phyloP scores from a whole-genome alignment of 2,113 vertebrate species.

The Oncorhynchus masou region DNA sequence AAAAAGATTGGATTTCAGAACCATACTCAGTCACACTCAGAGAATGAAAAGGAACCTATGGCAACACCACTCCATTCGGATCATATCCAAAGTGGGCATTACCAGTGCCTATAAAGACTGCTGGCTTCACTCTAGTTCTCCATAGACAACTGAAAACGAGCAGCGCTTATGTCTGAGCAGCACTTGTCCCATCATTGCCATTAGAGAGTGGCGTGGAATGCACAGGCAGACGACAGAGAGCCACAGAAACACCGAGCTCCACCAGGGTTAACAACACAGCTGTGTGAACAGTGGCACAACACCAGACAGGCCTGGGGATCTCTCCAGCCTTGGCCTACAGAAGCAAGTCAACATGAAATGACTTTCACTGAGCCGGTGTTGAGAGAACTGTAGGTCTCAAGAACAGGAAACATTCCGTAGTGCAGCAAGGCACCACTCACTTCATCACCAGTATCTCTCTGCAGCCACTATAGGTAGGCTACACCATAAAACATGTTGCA shows the following conservation, averaged over 20 bases:
- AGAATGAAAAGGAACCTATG: no score
- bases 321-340: not conserved
- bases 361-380: not conserved
- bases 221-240: not conserved
- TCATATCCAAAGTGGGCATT: no score
- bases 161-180: not conserved
- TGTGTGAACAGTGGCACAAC: not conserved
- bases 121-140: no score
- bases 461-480: no score
- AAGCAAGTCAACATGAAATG: not conserved
- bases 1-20: no score
- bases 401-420: no score
- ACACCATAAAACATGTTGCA: no score
- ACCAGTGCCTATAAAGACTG: no score
- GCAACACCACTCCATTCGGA: no score
- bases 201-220: not conserved
- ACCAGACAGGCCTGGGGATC: not conserved
- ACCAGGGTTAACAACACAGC: not conserved
- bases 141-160: not conserved
- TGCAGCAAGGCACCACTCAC: no score
- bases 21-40: no score
- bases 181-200: not conserved
- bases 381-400: not conserved
- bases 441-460: no score
- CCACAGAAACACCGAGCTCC: not conserved